These are phyloP conservation scores for Chionoecetes opilio DNA, from an alignment of 1,140 invertebrate species.

Conservation along the genomic window DNA sequence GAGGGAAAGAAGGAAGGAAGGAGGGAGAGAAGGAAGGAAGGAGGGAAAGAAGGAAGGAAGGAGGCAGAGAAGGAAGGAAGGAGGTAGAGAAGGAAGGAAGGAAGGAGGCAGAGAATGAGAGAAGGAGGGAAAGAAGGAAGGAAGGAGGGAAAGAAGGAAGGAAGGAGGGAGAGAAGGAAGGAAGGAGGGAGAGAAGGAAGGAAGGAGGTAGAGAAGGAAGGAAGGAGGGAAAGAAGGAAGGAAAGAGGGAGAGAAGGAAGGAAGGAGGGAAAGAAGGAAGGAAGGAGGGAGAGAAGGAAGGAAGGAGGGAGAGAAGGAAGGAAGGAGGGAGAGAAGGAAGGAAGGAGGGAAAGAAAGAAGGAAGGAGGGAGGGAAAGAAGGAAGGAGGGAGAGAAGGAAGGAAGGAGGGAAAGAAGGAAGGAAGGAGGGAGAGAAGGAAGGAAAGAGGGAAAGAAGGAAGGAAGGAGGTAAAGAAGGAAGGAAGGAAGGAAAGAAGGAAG, in stretches of 20 bases:
- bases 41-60: not conserved
- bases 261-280: not conserved
- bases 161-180: too few relatives aligned
- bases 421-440: too few relatives aligned
- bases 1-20: not conserved
- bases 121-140: not conserved
- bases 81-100: not conserved
- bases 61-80: not conserved
- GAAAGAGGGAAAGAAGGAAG: too few relatives aligned
- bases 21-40: not conserved
- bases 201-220: not conserved
- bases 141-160: not conserved
- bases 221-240: not conserved
- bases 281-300: not conserved
- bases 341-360: too few relatives aligned
- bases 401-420: too few relatives aligned
- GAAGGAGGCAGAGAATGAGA: not conserved
- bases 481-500: too few relatives aligned
- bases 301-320: not conserved
- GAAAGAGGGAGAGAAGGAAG: not conserved
- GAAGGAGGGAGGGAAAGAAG: too few relatives aligned
- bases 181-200: not conserved
- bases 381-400: too few relatives aligned
- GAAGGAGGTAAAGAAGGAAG: too few relatives aligned
- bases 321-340: not conserved